A percentile compares a stretch with the other conserved stretches of the same genome.
phyloP scores from a whole-genome alignment of 2,888 invertebrate species.

The Drosophila anomelani region DNA sequence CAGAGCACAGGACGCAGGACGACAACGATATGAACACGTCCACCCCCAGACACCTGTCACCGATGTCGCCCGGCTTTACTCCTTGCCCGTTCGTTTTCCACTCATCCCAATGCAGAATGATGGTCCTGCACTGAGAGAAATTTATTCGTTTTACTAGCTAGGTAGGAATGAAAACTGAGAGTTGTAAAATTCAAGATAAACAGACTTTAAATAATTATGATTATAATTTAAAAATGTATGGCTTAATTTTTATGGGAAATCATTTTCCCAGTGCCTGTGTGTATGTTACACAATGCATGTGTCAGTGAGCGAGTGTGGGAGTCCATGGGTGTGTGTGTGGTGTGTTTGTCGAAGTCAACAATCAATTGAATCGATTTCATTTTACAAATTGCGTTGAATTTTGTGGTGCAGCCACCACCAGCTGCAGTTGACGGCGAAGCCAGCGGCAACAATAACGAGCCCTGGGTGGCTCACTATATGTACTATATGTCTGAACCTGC shows the following conservation, averaged over 20 bases:
- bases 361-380: slow-evolving; percentile 81
- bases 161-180: not conserved
- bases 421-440: slow-evolving; percentile 77
- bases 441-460: slow-evolving; percentile 73
- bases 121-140: slow-evolving; percentile 8
- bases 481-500: slow-evolving; percentile 4
- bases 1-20: slow-evolving; percentile 19
- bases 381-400: slow-evolving; percentile 81
- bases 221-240: not conserved
- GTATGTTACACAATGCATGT: slow-evolving; percentile 33
- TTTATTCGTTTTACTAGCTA: not conserved
- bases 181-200: not conserved
- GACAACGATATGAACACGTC: slow-evolving; percentile 65
- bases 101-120: slow-evolving; percentile 42
- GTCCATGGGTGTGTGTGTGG: slow-evolving; percentile 35
- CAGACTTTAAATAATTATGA: not conserved
- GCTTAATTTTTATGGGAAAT: not conserved
- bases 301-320: slow-evolving; percentile 10
- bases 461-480: slow-evolving; percentile 28
- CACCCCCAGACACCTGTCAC: slow-evolving; percentile 73
- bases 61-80: slow-evolving; percentile 55
- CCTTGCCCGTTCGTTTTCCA: slow-evolving; percentile 25
- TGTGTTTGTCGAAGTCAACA: slow-evolving; percentile 74
- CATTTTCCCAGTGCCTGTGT: slow-evolving; percentile 8
- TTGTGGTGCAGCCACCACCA: slow-evolving; percentile 75